Conservation (phyloP, 2,888 invertebrate species). For the Melikaiella ostensackeni region DNA sequence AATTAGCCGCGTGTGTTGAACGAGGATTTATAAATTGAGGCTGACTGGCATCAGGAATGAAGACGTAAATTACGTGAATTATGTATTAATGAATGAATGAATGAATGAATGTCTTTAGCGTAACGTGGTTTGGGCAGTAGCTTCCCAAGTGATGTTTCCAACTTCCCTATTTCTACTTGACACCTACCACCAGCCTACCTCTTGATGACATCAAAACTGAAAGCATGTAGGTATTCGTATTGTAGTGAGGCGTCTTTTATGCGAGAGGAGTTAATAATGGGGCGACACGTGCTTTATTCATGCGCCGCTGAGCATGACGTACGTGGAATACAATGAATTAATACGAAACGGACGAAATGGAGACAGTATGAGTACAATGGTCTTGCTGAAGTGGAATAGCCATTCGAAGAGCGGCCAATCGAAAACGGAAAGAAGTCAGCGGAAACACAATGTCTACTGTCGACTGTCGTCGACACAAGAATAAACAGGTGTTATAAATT, state of each 20-base stretch:
- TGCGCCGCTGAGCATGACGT: conserved; percentile 38
- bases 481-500: conserved; percentile 37
- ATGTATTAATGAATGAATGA: no score
- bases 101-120: background rate
- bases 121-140: conserved; percentile 14
- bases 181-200: conserved; percentile 9
- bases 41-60: background rate
- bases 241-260: conserved; percentile 23
- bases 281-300: conserved; percentile 39
- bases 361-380: conserved; percentile 33
- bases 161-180: background rate
- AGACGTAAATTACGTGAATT: conserved; percentile 2
- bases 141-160: background rate
- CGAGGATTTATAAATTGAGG: conserved; percentile 17
- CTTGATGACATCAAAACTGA: conserved; percentile 29
- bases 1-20: conserved; percentile 5
- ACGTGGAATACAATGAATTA: conserved; percentile 24
- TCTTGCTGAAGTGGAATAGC: conserved; percentile 22
- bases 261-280: conserved; percentile 37
- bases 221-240: conserved; percentile 26
- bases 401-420: conserved; percentile 15
- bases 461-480: conserved; percentile 14
- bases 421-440: conserved; percentile 34
- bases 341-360: conserved; percentile 20
- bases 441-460: conserved; percentile 25